Base-by-base conservation (phyloP, 1,140 invertebrate species). In the Rhyzopertha dominica region DNA sequence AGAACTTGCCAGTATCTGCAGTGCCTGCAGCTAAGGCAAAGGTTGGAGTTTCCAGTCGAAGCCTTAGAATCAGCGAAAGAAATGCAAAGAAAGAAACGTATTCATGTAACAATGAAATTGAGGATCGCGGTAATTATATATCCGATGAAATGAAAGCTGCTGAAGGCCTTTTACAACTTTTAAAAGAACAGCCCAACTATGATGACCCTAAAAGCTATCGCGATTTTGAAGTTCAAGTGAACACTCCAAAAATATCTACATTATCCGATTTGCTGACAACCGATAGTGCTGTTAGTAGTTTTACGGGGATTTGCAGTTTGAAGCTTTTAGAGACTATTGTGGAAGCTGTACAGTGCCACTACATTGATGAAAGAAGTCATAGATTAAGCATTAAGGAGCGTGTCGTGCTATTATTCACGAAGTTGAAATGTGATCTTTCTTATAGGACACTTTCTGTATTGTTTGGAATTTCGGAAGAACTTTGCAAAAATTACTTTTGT, bases 151-250 rank as follows among this genome's bases (percentile, higher is more conserved):
- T 41, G 10, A 28, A 41, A 41, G 39, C 8, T 5, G 39, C 39
- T 17, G 12, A 41, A 29, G 39, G 39, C 13, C 39, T 41, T 17
- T 29, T 41, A 29, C 39, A 29, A 9, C 24, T 41, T 28, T 28
- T 41, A 29, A 24, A 41, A 18, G 25, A 28, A 29, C 26, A 41
- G 26, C 39, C 25, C 4, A 18, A 41, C 30, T 41, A 29, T 41
- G 20, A 30, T 29, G 39, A 28, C 17, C 39, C 23, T 41, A 28
- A 41, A 41, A 41, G 25, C 30, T 41, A 29, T 18, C 17, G 30
- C 10, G 39, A 41, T 41, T 41, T 41, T 29, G 39, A 29, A 41
- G 25, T 41, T 8, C 39, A 41, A 26, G 37, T 39, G 23, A 26
- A 39, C 26, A 28, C 39, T 7, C 5, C 39, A n/a, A 41, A 41